Percentiles rank a stretch among this genome's conserved stretches.
Evolutionary conservation across 2,888 invertebrate genomes (phyloP).

Genomic region (Nasonovia ribisnigri): DNA sequence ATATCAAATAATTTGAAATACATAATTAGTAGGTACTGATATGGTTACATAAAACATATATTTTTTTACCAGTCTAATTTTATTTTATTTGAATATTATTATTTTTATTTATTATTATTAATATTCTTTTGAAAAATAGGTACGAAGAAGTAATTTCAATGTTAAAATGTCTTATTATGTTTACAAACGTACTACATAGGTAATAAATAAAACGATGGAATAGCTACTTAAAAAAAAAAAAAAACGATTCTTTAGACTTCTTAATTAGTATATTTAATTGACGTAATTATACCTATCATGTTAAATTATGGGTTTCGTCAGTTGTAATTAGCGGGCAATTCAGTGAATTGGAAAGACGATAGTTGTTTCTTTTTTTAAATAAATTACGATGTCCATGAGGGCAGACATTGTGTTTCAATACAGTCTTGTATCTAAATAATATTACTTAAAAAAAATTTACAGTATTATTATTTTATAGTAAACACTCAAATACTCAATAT

Average conservation of each 20-base stretch:
- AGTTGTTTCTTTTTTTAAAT: background rate
- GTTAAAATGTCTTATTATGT: background rate
- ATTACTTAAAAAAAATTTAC: background rate
- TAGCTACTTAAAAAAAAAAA: background rate
- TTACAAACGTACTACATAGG: background rate
- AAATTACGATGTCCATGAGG: background rate
- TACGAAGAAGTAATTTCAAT: background rate
- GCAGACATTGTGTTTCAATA: background rate
- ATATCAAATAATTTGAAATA: background rate
- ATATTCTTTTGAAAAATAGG: background rate
- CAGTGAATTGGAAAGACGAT: background rate
- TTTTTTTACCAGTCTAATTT: background rate
- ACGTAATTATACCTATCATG: background rate
- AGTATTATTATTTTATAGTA: background rate
- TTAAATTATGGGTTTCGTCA: background rate
- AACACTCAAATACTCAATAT: background rate
- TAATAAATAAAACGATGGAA: background rate
- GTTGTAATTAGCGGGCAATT: background rate
- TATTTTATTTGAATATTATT: background rate
- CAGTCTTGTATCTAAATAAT: background rate
- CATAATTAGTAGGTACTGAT: background rate
- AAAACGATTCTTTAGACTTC: background rate
- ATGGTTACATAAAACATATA: slow-evolving; percentile 63
- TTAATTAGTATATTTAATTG: background rate
- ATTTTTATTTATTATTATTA: background rate